Evolutionary conservation across 2,113 vertebrate genomes (phyloP).

Genomic region (Silurus meridionalis): DNA sequence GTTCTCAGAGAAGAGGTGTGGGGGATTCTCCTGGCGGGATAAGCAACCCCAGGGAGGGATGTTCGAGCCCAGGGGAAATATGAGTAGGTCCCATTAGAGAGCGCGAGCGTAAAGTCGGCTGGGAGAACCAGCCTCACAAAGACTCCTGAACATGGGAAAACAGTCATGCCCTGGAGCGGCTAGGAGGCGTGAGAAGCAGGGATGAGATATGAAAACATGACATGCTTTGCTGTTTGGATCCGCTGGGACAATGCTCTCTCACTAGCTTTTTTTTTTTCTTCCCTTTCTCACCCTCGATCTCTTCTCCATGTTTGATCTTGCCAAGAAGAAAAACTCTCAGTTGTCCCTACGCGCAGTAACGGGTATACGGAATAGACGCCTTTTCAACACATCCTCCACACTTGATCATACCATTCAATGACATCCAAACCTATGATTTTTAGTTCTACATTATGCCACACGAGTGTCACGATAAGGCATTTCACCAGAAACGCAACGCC

Average conservation of each 20-base stretch:
- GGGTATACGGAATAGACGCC: slow-evolving; percentile 58
- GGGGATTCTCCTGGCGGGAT: slow-evolving; percentile 24
- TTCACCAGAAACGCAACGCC: slow-evolving; percentile 46
- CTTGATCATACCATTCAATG: slow-evolving; percentile 47
- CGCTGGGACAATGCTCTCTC: slow-evolving; percentile 63
- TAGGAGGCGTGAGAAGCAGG: slow-evolving; percentile 61
- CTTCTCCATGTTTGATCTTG: slow-evolving; percentile 62
- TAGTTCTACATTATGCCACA: slow-evolving; percentile 50
- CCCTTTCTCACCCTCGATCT: slow-evolving; percentile 48
- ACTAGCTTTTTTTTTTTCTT: slow-evolving; percentile 11
- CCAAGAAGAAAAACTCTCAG: slow-evolving; percentile 57
- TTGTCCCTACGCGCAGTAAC: slow-evolving; percentile 50
- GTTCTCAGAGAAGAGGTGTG: slow-evolving; percentile 51
- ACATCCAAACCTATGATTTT: slow-evolving; percentile 39
- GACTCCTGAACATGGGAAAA: slow-evolving; percentile 66
- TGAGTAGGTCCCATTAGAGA: slow-evolving; percentile 44
- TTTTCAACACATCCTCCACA: slow-evolving; percentile 57
- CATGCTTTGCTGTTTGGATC: slow-evolving; percentile 63
- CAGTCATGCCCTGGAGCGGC: slow-evolving; percentile 66
- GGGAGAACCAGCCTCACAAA: slow-evolving; percentile 58
- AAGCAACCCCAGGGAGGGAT: slow-evolving; percentile 34
- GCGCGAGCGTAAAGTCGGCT: slow-evolving; percentile 54
- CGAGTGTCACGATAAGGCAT: slow-evolving; percentile 44
- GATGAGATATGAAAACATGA: slow-evolving; percentile 70
- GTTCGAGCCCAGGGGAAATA: slow-evolving; percentile 30